phyloP scores from a whole-genome alignment of 2,888 invertebrate genomes.

The Cantharis rustica region DNA sequence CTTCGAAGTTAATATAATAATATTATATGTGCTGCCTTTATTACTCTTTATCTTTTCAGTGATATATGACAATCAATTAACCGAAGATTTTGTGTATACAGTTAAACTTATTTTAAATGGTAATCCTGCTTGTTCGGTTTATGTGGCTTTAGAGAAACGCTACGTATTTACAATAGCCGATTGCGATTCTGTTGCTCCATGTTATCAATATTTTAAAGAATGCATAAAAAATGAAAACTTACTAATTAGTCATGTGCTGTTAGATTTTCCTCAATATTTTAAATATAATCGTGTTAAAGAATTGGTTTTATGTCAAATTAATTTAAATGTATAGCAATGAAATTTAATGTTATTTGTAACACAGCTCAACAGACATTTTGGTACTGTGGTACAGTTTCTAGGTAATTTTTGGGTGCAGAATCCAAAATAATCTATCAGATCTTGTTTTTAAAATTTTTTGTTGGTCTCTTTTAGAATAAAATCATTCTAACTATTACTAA shows the following conservation, averaged over 20 bases:
- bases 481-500: too few species aligned
- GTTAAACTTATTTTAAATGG: slow-evolving; percentile 67
- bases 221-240: slow-evolving; percentile 61
- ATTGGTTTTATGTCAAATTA: slow-evolving; percentile 74
- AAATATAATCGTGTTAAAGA: slow-evolving; percentile 80
- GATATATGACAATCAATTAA: slow-evolving; percentile 82
- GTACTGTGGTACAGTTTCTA: too few species aligned
- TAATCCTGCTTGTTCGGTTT: slow-evolving; percentile 64
- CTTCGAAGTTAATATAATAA: too few species aligned
- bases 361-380: too few species aligned
- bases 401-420: too few species aligned
- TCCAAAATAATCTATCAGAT: too few species aligned
- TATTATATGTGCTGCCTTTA: too few species aligned
- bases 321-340: slow-evolving; percentile 44
- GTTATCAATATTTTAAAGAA: slow-evolving; percentile 81
- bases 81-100: slow-evolving; percentile 77
- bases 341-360: too few species aligned
- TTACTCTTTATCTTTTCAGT: slow-evolving; percentile 64
- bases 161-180: slow-evolving; percentile 84
- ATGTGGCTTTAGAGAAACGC: slow-evolving; percentile 82
- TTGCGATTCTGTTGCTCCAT: slow-evolving; percentile 82
- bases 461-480: too few species aligned
- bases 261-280: slow-evolving; percentile 81
- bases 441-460: too few species aligned
- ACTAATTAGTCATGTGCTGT: slow-evolving; percentile 68